Base-by-base conservation (phyloP, 2,888 invertebrate species). In the Augochlorella aurata region DNA sequence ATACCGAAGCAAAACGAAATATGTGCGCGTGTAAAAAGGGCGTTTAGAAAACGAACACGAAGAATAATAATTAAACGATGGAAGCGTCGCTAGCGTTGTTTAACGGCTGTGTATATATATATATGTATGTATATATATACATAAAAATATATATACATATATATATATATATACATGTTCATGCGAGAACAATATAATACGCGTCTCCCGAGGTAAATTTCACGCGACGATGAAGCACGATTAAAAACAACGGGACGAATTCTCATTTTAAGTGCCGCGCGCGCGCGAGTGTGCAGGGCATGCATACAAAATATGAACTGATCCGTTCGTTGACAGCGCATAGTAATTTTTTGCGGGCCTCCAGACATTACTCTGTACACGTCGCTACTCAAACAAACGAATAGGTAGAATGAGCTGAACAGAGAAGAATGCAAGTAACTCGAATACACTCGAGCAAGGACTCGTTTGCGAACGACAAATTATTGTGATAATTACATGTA, bases 271-370 rank as follows among this genome's bases (percentile, higher is more conserved):
- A 58, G 58, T 65, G 52, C 67, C 74, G 67, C 65, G 38, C 38
- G 29, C 29, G 38, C 68, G 24, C n/a, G 67, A 54, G 12, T 21
- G 58, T 58, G 38, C 38, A 38, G 38, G 38, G 38, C 24, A 1
- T 14, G 58, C 63, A 29, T 61, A 61, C 29, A 63, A 38, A 63
- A 63, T 38, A 63, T 63, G 83, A 65, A 61, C 65, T 74, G 80
- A 79, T 84, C 85, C 78, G 78, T 79, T 76, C 78, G 78, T 79
- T 76, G 81, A 85, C 86, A 84, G 83, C 87, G 86, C 83, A 79
- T 88, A 65, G 83, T 76, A 81, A 81, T 81, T 72, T 84, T 88
- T 85, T 87, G 88, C 88, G 84, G 86, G 87, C 89, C 88, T 89
- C 84, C 86, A 83, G 77, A 84, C 3, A 38, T 38, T 88, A 88